Conservation (phyloP, 2,113 vertebrate species). For the Grammomys surdaster region DNA sequence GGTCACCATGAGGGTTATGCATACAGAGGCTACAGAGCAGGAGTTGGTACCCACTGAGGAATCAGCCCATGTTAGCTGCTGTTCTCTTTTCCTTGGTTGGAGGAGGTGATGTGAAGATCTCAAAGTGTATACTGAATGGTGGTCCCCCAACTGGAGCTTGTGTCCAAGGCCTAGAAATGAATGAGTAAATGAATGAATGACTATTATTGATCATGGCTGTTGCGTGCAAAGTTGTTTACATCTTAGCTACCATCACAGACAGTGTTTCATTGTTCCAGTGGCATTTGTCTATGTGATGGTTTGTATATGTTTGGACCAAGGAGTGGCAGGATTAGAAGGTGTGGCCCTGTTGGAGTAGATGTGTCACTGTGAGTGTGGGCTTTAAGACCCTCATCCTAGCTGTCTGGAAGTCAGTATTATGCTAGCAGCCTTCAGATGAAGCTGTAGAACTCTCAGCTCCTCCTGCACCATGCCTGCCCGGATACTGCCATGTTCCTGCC, state of each 20-base stretch:
- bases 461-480: too few species aligned
- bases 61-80: background rate
- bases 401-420: too few species aligned
- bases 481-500: too few species aligned
- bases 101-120: background rate
- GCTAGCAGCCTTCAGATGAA: too few species aligned
- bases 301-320: too few species aligned
- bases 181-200: background rate
- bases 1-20: background rate
- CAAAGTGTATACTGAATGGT: background rate
- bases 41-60: background rate
- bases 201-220: background rate
- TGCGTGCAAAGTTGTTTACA: background rate
- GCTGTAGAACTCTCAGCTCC: too few species aligned
- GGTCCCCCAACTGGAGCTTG: background rate
- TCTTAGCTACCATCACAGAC: background rate
- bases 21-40: background rate
- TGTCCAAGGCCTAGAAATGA: background rate
- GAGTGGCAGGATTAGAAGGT: too few species aligned
- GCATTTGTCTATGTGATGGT: too few species aligned
- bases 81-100: background rate
- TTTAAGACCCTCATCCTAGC: too few species aligned
- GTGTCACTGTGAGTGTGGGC: too few species aligned
- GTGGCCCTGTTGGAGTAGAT: too few species aligned
- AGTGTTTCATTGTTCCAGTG: too few species aligned